Evolutionary conservation across 37 sponge, comb jelly and placozoan genomes (phyloP), one percentile per base, ranked within the genome.

Genomic region (Beroe ovata): DNA sequence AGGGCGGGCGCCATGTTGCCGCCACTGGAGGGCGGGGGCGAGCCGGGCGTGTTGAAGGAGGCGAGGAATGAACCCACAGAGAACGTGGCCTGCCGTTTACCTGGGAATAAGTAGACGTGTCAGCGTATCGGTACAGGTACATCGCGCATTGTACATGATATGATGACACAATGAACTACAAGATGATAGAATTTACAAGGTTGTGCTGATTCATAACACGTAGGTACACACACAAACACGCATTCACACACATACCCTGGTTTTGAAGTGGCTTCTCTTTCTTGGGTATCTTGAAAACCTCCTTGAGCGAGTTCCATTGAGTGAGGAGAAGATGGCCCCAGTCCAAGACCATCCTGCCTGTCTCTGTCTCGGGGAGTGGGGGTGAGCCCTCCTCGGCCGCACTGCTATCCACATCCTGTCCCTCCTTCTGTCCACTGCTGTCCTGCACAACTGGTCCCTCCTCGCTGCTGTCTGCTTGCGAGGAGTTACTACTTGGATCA

Each of bases 241-340:
- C n/a, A n/a, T n/a, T n/a, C n/a, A n/a, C n/a, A n/a, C n/a, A n/a
- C n/a, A n/a, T n/a, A n/a, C n/a, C n/a, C n/a, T n/a, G n/a, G n/a
- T n/a, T n/a, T n/a, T n/a, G n/a, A n/a, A n/a, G n/a, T n/a, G n/a
- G n/a, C 36, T 71, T 71, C 8, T 71, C 71, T 60, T 91, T 92
- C 89, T 95, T 95, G 20, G 96, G 96, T 39, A 95, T 95, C 33
- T 93, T 54, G 69, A 91, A 95, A 3, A 95, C 92, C 38, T 95
- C 96, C 90, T 94, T 94, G 29, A 95, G 42, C 0, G 58, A 29
- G 4, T 64, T 66, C 96, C 96, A 95, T 38, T 91, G 89, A 0
- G 89, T 90, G 16, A 95, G 39, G 1, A 95, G 91, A 0, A 63
- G 89, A 3, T 64, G 33, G 21, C 93, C 93, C 6, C 72, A 20